Conservation (phyloP, 2,888 invertebrate species). For the Synergus itoensis region DNA sequence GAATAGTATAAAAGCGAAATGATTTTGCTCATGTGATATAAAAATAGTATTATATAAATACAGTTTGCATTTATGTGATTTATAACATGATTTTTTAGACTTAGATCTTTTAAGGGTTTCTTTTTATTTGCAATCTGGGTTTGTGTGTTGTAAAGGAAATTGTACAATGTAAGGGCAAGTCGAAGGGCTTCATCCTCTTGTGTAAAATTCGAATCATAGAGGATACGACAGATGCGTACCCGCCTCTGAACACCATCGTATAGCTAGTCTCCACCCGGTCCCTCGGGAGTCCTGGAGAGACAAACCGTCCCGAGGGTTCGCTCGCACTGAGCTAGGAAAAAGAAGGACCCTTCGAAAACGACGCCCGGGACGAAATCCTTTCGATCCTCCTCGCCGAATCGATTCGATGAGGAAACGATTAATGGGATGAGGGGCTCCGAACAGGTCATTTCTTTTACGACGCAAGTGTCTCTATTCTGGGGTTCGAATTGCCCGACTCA, state of each 20-base stretch:
- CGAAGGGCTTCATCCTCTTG: slow-evolving; percentile 62
- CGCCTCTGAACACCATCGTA: slow-evolving; percentile 61
- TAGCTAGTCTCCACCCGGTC: slow-evolving; percentile 53
- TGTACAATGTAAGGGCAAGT: slow-evolving; percentile 56
- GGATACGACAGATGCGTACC: slow-evolving; percentile 64
- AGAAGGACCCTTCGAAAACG: slow-evolving; percentile 56
- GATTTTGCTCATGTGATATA: too few relatives aligned
- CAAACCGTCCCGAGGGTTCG: slow-evolving; percentile 72
- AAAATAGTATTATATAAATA: neutral
- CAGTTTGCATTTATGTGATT: neutral
- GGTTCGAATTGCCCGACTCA: slow-evolving; percentile 38
- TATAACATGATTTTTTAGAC: neutral
- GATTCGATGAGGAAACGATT: slow-evolving; percentile 52
- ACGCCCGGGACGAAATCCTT: slow-evolving; percentile 52
- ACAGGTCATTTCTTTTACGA: slow-evolving; percentile 24
- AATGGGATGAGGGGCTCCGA: slow-evolving; percentile 40
- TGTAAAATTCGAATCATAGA: slow-evolving; percentile 59
- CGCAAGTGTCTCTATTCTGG: slow-evolving; percentile 30
- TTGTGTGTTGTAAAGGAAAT: slow-evolving; percentile 51
- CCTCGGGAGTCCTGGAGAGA: slow-evolving; percentile 71
- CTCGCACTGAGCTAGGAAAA: slow-evolving; percentile 46
- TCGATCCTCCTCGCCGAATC: slow-evolving; percentile 49
- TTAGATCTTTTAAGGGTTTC: neutral
- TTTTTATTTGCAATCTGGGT: slow-evolving; percentile 33
- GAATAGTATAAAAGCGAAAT: too few relatives aligned